Evolutionary conservation across 1,140 invertebrate genomes (phyloP), one percentile per base, ranked within the genome.

Genomic region (Acyrthosiphon pisum): DNA sequence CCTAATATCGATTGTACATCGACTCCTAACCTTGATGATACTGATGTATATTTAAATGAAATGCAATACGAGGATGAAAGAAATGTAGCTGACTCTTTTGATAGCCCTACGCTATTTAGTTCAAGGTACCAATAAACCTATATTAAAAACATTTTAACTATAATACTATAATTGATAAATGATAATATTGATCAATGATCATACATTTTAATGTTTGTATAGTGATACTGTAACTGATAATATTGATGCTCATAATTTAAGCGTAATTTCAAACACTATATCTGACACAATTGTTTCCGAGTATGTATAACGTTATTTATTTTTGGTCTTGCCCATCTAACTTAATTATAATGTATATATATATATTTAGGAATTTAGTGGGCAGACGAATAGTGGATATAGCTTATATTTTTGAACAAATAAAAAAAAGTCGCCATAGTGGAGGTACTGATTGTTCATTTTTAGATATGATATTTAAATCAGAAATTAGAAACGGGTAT

Each of bases 301-400:
- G 76, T 81, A 81, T 81, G 76, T 81, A 81, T 11, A 60, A 76
- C 18, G 18, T 37, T 6, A 37, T 35, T 18, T 53, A 22, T 53
- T 20, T 53, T 53, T 53, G 18, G 14, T 9, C 37, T 81, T 35
- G n/a, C 14, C 14, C n/a, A 37, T 81, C 37, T 81, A 81, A 81
- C n/a, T 81, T 81, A 35, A 18, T 20, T 35, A 81, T 81, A 76
- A 76, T 37, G 20, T 35, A 20, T 35, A 81, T 81, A n/a, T n/a
- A 4, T 35, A 35, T 37, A 81, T 81, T 81, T 41, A 83, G 35
- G n/a, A 83, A 23, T 41, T 83, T 83, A 83, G 37, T 83, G 6
- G 81, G 81, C 41, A 83, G 83, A 84, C 37, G 83, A 84, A 84
- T 84, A 44, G 83, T 84, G 26, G 83, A 84, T 44, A 44, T 84